A percentile compares a stretch with the other conserved stretches of the same genome.
These are phyloP conservation scores for Scrobipalpa atriplicella DNA, from an alignment of 2,888 invertebrate species.

Conservation along the genomic window DNA sequence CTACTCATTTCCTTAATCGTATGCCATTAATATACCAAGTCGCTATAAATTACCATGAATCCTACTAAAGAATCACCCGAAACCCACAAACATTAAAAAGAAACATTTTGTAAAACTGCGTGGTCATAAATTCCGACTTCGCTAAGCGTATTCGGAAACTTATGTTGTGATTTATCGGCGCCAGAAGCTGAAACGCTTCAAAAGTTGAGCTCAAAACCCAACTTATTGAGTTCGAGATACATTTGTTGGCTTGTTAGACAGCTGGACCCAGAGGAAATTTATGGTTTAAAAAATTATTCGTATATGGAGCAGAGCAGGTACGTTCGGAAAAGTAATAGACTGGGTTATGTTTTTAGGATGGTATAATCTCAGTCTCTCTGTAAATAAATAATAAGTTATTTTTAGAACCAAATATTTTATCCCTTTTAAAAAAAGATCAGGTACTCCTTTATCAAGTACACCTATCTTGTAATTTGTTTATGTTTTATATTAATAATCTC, in stretches of 20 bases:
- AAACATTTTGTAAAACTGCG: neutral
- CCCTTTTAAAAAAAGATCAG: too few species aligned
- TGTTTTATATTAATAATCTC: too few species aligned
- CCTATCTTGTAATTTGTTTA: too few species aligned
- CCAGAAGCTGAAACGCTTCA: constrained; percentile 6
- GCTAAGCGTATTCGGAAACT: constrained; percentile 21
- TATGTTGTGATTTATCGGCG: constrained; percentile 12
- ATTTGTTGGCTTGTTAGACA: neutral
- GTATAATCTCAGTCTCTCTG: too few species aligned
- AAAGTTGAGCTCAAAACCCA: neutral
- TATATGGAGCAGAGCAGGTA: neutral
- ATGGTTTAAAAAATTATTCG: neutral
- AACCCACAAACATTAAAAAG: constrained; percentile 10
- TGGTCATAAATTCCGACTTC: constrained; percentile 24
- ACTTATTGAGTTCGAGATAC: neutral
- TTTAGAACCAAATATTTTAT: too few species aligned
- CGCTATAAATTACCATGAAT: neutral
- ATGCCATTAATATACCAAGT: too few species aligned
- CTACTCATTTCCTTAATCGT: too few species aligned
- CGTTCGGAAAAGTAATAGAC: too few species aligned
- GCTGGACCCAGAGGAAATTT: neutral
- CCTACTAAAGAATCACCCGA: neutral
- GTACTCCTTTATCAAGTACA: too few species aligned
- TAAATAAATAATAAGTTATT: too few species aligned
- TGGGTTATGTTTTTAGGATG: too few species aligned